Conservation (phyloP, 37 sponge, comb jelly and placozoan species). For the Crambe crambe region DNA sequence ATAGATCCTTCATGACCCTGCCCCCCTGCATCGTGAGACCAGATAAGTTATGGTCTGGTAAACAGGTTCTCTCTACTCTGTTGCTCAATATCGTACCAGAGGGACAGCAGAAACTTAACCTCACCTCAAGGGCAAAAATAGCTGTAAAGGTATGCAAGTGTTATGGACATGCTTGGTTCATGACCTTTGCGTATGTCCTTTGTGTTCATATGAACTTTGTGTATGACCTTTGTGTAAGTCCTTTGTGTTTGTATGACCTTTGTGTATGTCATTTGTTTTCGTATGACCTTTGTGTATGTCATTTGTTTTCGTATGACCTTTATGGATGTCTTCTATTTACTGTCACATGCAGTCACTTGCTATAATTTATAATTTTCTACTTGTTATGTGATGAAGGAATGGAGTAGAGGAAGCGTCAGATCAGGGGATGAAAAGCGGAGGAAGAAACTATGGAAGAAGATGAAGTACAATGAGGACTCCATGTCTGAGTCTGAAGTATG, state of each 20-base stretch:
- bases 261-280: background rate
- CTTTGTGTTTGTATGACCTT: too few relatives aligned
- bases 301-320: too few relatives aligned
- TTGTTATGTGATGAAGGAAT: too few relatives aligned
- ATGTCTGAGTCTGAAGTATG: constrained; percentile 74
- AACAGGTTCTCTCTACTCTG: constrained; percentile 94
- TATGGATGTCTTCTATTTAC: too few relatives aligned
- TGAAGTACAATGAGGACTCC: constrained; percentile 35
- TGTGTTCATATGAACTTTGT: background rate
- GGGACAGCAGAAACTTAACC: constrained; percentile 55
- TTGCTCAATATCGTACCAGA: constrained; percentile 79
- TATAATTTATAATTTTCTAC: too few relatives aligned
- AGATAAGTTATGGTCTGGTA: constrained; percentile 87
- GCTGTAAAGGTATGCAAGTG: constrained; percentile 42
- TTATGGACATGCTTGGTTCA: background rate
- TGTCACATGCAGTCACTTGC: too few relatives aligned
- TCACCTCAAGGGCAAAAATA: constrained; percentile 84
- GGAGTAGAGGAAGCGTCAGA: constrained; percentile 14
- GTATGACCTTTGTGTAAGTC: background rate
- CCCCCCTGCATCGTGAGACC: constrained; percentile 89
- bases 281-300: too few relatives aligned
- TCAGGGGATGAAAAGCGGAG: background rate
- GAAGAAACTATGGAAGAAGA: constrained; percentile 5
- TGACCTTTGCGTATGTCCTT: background rate
- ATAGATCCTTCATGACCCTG: constrained; percentile 32